Conservation (phyloP, 2,888 invertebrate genomes). For the Trissolcus japonicus region DNA sequence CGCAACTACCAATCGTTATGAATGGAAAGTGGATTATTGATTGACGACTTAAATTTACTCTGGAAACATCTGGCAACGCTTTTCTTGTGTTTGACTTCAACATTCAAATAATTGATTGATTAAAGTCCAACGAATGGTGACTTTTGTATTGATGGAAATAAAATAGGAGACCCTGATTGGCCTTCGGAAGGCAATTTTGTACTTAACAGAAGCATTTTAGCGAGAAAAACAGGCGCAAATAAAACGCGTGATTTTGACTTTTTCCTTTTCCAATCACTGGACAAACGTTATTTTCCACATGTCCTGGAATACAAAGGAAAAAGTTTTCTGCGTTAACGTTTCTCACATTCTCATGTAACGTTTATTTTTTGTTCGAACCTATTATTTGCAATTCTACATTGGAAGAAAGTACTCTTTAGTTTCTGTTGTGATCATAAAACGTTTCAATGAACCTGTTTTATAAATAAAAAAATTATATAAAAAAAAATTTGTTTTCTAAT, state of each 20-base stretch:
- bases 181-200: neutral
- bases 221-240: neutral
- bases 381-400: slow-evolving; percentile 24
- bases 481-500: no score
- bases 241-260: neutral
- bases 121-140: no score
- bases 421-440: no score
- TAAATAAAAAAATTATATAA: neutral
- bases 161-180: no score
- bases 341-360: slow-evolving; percentile 41
- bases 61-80: neutral
- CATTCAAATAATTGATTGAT: no score
- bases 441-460: neutral
- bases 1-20: slow-evolving; percentile 2
- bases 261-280: neutral
- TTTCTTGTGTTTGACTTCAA: no score
- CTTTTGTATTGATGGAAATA: no score
- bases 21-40: slow-evolving; percentile 10
- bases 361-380: slow-evolving; percentile 24
- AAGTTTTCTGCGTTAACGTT: slow-evolving; percentile 26
- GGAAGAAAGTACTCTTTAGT: slow-evolving; percentile 6
- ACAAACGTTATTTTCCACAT: slow-evolving; percentile 41
- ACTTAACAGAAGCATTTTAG: neutral
- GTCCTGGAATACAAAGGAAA: slow-evolving; percentile 29
- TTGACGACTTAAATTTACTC: neutral